Conservation (phyloP, 2,113 vertebrate genomes). For the Columba livia region DNA sequence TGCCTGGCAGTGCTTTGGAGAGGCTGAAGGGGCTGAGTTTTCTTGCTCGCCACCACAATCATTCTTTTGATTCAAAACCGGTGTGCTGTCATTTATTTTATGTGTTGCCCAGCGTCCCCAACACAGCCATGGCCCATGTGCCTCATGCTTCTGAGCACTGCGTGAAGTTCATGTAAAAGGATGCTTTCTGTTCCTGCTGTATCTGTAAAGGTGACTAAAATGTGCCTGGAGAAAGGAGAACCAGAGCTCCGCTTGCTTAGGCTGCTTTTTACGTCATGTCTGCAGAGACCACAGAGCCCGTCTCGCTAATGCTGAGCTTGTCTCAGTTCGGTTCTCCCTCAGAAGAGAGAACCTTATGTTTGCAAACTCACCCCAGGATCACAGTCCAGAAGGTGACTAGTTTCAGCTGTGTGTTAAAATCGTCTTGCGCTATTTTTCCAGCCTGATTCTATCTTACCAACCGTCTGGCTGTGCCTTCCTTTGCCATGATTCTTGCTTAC, state of each 20-base stretch:
- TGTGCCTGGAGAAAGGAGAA: neutral
- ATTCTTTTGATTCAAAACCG: neutral
- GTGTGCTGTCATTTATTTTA: neutral
- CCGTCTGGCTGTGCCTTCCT: neutral
- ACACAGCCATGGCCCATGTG: neutral
- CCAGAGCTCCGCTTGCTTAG: neutral
- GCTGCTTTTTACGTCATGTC: neutral
- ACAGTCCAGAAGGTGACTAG: conserved; percentile 15
- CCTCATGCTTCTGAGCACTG: neutral
- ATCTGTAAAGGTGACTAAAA: neutral
- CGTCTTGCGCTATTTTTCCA: neutral
- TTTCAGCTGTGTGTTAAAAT: conserved; percentile 9
- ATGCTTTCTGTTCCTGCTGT: neutral
- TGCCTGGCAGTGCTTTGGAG: neutral
- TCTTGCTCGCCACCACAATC: neutral
- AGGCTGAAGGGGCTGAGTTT: neutral
- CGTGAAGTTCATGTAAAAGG: neutral
- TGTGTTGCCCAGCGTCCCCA: neutral
- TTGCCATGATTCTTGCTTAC: conserved; percentile 17
- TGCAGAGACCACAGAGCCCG: neutral
- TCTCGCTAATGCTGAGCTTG: neutral
- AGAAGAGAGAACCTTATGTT: neutral
- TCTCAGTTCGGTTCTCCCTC: neutral
- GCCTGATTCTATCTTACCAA: conserved; percentile 13
- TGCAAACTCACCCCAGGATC: neutral